phyloP scores from a whole-genome alignment of 2,113 vertebrate genomes.

The Etia nguti region DNA sequence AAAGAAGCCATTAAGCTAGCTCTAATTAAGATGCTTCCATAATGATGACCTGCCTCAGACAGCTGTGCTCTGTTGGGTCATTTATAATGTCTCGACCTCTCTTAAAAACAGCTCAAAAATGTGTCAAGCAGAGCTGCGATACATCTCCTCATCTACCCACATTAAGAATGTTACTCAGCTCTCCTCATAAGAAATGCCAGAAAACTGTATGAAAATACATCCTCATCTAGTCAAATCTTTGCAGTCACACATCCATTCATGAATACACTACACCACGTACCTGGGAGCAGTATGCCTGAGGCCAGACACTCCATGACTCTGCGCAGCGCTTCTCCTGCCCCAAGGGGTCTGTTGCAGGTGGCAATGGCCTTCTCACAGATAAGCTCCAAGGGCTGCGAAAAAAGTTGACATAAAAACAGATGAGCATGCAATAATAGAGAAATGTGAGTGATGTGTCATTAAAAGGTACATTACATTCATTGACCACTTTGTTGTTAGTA shows the following conservation, averaged over 20 bases:
- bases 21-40: conserved; percentile 16
- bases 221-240: background rate
- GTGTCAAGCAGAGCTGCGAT: background rate
- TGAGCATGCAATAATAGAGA: background rate
- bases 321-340: conserved; percentile 94
- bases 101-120: background rate
- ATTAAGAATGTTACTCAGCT: background rate
- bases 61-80: conserved; percentile 10
- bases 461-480: background rate
- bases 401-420: background rate
- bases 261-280: conserved; percentile 64
- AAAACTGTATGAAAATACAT: background rate
- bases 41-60: conserved; percentile 4
- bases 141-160: background rate
- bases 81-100: background rate
- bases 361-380: conserved; percentile 99
- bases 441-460: background rate
- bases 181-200: background rate
- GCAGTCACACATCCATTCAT: background rate
- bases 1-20: background rate
- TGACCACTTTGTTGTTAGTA: background rate
- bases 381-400: conserved; percentile 88
- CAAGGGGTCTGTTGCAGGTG: conserved; percentile 96
- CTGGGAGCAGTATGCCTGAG: conserved; percentile 94
- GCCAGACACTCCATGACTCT: conserved; percentile 98